phyloP scores from a whole-genome alignment of 2,797 vertebrate species.

The Lithobates pipiens region DNA sequence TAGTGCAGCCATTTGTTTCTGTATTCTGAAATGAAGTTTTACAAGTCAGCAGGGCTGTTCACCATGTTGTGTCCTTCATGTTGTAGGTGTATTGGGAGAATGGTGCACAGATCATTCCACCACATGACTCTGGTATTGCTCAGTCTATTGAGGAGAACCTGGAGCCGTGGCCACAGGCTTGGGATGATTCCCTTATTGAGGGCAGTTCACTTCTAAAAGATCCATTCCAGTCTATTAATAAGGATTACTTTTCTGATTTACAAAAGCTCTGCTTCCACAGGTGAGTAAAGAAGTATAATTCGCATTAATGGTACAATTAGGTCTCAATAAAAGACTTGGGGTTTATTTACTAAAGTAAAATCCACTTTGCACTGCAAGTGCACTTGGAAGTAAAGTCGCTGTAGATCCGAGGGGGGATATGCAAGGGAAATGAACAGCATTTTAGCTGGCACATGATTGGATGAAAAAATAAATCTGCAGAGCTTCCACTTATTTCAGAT shows the following conservation, averaged over 20 bases:
- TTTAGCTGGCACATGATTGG: no score
- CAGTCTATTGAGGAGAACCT: constrained; percentile 88
- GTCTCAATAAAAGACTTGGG: no score
- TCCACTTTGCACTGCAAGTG: no score
- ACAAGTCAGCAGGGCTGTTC: not conserved
- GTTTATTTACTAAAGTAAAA: no score
- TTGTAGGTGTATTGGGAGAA: constrained; percentile 96
- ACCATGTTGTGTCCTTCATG: not conserved
- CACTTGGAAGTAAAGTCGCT: no score
- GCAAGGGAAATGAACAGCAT: no score
- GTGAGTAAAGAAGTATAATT: constrained; percentile 67
- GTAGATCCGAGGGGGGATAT: no score
- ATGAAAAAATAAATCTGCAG: no score
- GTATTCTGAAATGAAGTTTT: not conserved
- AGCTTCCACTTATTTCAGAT: no score
- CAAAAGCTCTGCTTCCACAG: constrained; percentile 93
- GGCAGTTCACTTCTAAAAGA: constrained; percentile 83
- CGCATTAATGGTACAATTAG: no score
- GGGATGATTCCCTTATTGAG: constrained; percentile 85
- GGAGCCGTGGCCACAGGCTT: constrained; percentile 91
- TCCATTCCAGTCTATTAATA: constrained; percentile 79
- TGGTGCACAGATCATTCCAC: constrained; percentile 93
- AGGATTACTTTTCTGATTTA: constrained; percentile 88
- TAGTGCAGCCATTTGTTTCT: not conserved
- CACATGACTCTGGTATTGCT: constrained; percentile 91